Conservation (phyloP, 1,140 invertebrate species). For the Dendrolimus kikuchii region DNA sequence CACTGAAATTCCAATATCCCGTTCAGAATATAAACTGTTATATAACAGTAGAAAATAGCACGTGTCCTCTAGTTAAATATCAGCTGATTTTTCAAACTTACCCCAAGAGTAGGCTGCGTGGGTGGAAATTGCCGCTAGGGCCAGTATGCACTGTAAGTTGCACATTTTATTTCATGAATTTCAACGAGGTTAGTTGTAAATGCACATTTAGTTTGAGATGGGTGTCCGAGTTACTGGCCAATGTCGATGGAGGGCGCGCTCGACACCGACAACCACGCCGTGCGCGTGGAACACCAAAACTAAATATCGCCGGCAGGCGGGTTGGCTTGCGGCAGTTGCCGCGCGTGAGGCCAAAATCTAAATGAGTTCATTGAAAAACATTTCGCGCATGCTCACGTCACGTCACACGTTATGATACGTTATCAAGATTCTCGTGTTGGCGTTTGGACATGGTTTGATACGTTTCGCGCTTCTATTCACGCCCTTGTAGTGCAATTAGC, state of each 20-base stretch:
- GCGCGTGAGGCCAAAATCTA: constrained; percentile 25
- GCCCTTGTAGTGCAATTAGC: too few relatives aligned
- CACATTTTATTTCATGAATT: constrained; percentile 63
- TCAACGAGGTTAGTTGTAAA: constrained; percentile 32
- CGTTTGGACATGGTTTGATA: too few relatives aligned
- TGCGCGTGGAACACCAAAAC: constrained; percentile 53
- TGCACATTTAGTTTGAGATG: constrained; percentile 46
- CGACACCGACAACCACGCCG: constrained; percentile 33
- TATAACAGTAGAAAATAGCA: constrained; percentile 44
- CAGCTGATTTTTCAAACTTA: constrained; percentile 62
- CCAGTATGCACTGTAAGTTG: constrained; percentile 43
- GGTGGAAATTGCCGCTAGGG: constrained; percentile 30
- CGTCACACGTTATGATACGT: constrained; percentile 8
- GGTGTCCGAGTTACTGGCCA: constrained; percentile 50
- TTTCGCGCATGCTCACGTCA: constrained; percentile 33
- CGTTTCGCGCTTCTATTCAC: too few relatives aligned
- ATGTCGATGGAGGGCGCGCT: constrained; percentile 41
- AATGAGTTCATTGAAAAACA: constrained; percentile 45
- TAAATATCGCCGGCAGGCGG: constrained; percentile 31
- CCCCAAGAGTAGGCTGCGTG: constrained; percentile 50
- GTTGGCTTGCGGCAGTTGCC: constrained; percentile 18
- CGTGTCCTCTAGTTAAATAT: constrained; percentile 46
- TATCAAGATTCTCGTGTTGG: too few relatives aligned
- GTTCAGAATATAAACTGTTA: constrained; percentile 15
- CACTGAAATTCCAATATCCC: constrained; percentile 1